Base-by-base conservation (phyloP, 2,113 vertebrate genomes). In the Platysternon megacephalum region DNA sequence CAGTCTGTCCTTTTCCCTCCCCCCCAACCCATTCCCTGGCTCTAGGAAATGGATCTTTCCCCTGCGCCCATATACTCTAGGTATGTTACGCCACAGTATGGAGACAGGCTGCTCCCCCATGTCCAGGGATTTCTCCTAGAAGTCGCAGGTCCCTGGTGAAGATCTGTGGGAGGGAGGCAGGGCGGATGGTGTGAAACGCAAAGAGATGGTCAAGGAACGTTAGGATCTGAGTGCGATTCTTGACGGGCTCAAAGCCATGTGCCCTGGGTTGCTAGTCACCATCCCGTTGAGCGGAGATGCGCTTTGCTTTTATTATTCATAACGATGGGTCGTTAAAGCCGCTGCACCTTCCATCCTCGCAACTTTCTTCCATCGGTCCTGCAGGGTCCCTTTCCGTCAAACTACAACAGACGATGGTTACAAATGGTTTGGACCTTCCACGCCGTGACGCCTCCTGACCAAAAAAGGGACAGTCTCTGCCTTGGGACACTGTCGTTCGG, bases 331-430 rank as follows among this genome's bases (percentile, higher is more conserved):
- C 39, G 5, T 76, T 42, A 76, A 78, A 78, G 42, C 24, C 6
- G 13, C 26, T 4, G 24, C 26, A 44, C 19, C 29, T 1, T 8
- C 24, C 5, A 3, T 44, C 11, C 24, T 10, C 19, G 8, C 3
- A 10, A 74, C 17, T 32, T 21, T 3, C 58, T 52, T 51, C 83
- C 35, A 4, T 29, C 52, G 2, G n/a, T 24, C 21, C 55, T 48
- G 11, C 29, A 8, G 32, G 8, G 39, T 46, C 11, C 17, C 16
- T 65, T 72, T 39, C 17, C 10, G 5, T 35, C n/a, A 39, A 72
- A 21, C 19, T 42, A 19, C n/a, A 24, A 11, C 19, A 5, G 14
- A 39, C 1, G 21, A 11, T 21, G 10, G 11, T 44, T 26, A 11
- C 24, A 12, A 3, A 26, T 76, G 21, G 39, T 76, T 76, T 32